Evolutionary conservation across 2,113 vertebrate species (phyloP).

Genomic region (Xiphophorus hellerii): DNA sequence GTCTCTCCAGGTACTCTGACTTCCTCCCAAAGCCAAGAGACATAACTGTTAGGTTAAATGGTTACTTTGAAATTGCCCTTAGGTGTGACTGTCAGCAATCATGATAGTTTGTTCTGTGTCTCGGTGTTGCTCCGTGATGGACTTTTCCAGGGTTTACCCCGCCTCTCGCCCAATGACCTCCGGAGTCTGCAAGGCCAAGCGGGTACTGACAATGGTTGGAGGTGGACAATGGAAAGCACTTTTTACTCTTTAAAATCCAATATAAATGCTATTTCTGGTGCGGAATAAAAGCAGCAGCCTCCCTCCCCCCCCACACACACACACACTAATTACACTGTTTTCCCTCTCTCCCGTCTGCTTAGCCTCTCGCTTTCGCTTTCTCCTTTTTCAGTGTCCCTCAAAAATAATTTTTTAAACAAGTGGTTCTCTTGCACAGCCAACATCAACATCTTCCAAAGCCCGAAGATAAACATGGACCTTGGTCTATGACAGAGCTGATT

Average conservation of each 20-base stretch:
- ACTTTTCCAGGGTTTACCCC: no score
- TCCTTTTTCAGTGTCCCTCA: slow-evolving; percentile 56
- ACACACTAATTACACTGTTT: slow-evolving; percentile 2
- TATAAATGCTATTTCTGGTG: neutral
- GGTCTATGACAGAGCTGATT: slow-evolving; percentile 79
- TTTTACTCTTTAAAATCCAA: neutral
- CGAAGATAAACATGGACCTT: slow-evolving; percentile 81
- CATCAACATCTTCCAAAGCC: slow-evolving; percentile 83
- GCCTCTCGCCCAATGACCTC: no score
- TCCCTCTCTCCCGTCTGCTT: slow-evolving; percentile 1
- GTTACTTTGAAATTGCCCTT: no score
- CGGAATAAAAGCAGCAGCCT: neutral
- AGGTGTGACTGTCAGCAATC: no score
- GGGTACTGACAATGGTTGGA: no score
- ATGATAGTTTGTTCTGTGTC: no score
- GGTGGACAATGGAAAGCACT: neutral
- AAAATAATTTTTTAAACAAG: slow-evolving; percentile 80
- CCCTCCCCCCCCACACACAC: neutral
- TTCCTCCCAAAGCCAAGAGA: no score
- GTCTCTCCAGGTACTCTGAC: no score
- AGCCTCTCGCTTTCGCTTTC: slow-evolving; percentile 15
- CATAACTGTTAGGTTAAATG: no score
- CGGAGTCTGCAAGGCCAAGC: no score
- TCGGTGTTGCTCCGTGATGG: no score
- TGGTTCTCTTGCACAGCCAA: slow-evolving; percentile 77